phyloP scores from a whole-genome alignment of 2,888 invertebrate genomes.

The Stenodera caucasica region DNA sequence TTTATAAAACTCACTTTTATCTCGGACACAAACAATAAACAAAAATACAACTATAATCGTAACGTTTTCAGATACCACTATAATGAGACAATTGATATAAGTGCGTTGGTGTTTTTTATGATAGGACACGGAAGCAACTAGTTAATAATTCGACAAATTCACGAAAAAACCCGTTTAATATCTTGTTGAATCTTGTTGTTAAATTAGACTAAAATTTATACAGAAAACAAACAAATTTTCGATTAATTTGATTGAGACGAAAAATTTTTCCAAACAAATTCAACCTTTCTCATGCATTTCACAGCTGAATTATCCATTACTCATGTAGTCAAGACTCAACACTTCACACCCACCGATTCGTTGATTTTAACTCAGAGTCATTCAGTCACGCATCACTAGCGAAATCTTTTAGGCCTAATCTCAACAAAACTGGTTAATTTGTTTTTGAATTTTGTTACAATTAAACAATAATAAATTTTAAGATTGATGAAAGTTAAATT shows the following conservation, averaged over 20 bases:
- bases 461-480: neutral
- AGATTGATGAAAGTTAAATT: neutral
- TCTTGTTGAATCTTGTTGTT: conserved; percentile 7
- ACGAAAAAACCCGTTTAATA: conserved; percentile 6
- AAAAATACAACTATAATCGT: neutral
- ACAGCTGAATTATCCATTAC: conserved; percentile 33
- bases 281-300: conserved; percentile 28
- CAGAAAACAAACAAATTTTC: neutral
- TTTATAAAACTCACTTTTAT: conserved; percentile 24
- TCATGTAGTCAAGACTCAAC: conserved; percentile 31
- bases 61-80: conserved; percentile 9
- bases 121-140: conserved; percentile 21
- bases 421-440: conserved; percentile 27
- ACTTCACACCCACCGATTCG: conserved; percentile 32
- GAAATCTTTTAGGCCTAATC: conserved; percentile 27
- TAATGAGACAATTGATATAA: conserved; percentile 28
- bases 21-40: conserved; percentile 1
- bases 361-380: conserved; percentile 22
- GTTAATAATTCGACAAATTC: conserved; percentile 5
- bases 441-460: conserved; percentile 12
- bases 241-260: conserved; percentile 5
- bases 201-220: neutral
- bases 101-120: conserved; percentile 17
- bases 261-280: neutral
- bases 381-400: conserved; percentile 29